Evolutionary conservation across 2,113 vertebrate species (phyloP), one percentile per base, ranked within the genome.

Genomic region (Fulmarus glacialis): DNA sequence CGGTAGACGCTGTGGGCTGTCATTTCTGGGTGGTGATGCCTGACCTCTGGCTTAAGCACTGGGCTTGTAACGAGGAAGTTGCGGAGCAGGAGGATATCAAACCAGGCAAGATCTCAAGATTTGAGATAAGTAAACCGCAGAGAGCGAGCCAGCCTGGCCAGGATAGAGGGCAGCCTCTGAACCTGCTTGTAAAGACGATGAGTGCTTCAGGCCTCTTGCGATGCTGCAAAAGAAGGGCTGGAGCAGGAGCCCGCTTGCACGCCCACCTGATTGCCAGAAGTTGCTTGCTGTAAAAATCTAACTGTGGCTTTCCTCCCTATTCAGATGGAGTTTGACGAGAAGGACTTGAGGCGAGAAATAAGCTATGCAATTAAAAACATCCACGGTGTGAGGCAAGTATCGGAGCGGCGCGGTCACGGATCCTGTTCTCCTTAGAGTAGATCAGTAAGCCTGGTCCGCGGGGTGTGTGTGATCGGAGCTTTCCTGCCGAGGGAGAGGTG

Each of bases 301-400:
- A 52, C 1, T 6, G 12, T 26, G 40, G 8, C n/a, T 45, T 82
- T 24, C 64, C n/a, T 81, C 40, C 62, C 2, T 40, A 0, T 38
- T 12, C 96, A 99, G 99, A 99, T 99, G 98, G 99, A 99, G 75
- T 99, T 99, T 23, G 99, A 99, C 4, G 99, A 99, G 97, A 99
- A 99, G 94, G 99, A 99, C 58, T 80, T 99, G 71, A 90, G 99
- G 85, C 92, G 99, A 45, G 99, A 99, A 98, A 99, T 99, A 96
- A 99, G 99, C 98, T 99, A 99, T 1, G 99, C 99, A 75, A 99
- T 99, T 89, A 99, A 99, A 98, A 99, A 99, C 90, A 99, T 99
- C 97, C 99, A 99, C 2, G 99, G 99, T 52, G 99, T 99, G 97
- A 99, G 99, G 99, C 99, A 99, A 99, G 99, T 99, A 50, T 50